Evolutionary conservation across 2,113 vertebrate species (phyloP).

Genomic region (Jaculus jaculus): DNA sequence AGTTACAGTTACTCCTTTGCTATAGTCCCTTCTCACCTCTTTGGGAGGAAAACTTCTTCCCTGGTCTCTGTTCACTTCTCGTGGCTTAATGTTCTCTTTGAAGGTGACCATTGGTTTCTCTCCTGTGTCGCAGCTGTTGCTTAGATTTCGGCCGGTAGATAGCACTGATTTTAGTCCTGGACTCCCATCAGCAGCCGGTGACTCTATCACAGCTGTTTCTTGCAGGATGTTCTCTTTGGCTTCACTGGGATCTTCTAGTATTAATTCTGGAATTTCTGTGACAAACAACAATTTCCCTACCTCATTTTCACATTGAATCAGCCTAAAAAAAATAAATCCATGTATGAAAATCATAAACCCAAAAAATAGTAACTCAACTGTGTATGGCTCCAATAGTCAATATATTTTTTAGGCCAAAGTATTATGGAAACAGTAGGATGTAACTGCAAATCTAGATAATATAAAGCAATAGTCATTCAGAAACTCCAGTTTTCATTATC

Average conservation of each 20-base stretch:
- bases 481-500: not conserved
- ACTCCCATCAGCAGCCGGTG: slow-evolving; percentile 85
- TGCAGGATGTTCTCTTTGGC: slow-evolving; percentile 92
- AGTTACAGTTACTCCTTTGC: slow-evolving; percentile 87
- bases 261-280: slow-evolving; percentile 94
- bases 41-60: slow-evolving; percentile 88
- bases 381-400: not conserved
- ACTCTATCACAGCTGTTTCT: slow-evolving; percentile 91
- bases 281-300: slow-evolving; percentile 94
- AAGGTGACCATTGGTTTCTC: slow-evolving; percentile 97
- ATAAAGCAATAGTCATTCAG: not conserved
- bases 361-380: slow-evolving; percentile 19
- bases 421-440: not conserved
- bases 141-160: slow-evolving; percentile 91
- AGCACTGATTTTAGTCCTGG: slow-evolving; percentile 94
- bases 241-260: slow-evolving; percentile 93
- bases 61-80: slow-evolving; percentile 91
- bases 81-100: slow-evolving; percentile 98
- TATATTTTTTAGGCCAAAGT: not conserved
- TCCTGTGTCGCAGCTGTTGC: slow-evolving; percentile 88
- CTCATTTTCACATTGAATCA: slow-evolving; percentile 92
- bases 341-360: slow-evolving; percentile 48
- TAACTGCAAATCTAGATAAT: not conserved
- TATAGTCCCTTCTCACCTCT: slow-evolving; percentile 89
- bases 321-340: slow-evolving; percentile 84